phyloP scores from a whole-genome alignment of 2,797 vertebrate species.

The Enteromius afrohamiltoni region DNA sequence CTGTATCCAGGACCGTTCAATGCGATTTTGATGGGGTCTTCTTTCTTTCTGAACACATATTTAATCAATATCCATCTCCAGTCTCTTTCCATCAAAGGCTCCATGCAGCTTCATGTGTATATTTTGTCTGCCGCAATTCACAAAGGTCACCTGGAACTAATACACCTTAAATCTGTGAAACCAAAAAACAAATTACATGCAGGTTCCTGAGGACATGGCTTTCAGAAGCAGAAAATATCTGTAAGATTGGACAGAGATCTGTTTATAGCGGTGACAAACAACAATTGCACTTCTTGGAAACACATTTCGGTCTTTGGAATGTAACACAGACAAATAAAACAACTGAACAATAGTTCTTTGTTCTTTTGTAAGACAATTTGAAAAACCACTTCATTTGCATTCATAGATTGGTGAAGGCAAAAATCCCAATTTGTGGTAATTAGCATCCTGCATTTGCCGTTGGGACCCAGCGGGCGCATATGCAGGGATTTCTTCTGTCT shows the following conservation, averaged over 20 bases:
- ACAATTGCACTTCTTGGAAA: constrained; percentile 16
- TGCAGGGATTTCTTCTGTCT: constrained; percentile 32
- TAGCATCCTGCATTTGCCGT: constrained; percentile 41
- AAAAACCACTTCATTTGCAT: constrained; percentile 37
- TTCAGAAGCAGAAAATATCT: constrained; percentile 38
- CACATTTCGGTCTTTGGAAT: neutral
- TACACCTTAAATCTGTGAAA: constrained; percentile 12
- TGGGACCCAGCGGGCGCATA: constrained; percentile 1
- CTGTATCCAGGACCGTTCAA: neutral
- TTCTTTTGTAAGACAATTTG: constrained; percentile 4
- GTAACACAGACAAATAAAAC: constrained; percentile 11
- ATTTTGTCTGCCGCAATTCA: constrained; percentile 11
- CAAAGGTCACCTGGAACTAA: constrained; percentile 31
- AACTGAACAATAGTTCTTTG: neutral
- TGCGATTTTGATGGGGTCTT: neutral
- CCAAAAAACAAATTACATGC: constrained; percentile 12
- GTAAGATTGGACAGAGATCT: constrained; percentile 11
- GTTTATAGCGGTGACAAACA: constrained; percentile 24
- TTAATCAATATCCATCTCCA: constrained; percentile 23
- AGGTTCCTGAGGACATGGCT: constrained; percentile 10
- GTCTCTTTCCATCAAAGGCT: neutral
- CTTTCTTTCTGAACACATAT: constrained; percentile 20
- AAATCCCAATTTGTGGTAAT: constrained; percentile 45
- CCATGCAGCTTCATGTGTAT: neutral
- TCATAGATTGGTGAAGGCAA: constrained; percentile 1